Conservation (phyloP, 2,113 vertebrate genomes). For the Perca fluviatilis region DNA sequence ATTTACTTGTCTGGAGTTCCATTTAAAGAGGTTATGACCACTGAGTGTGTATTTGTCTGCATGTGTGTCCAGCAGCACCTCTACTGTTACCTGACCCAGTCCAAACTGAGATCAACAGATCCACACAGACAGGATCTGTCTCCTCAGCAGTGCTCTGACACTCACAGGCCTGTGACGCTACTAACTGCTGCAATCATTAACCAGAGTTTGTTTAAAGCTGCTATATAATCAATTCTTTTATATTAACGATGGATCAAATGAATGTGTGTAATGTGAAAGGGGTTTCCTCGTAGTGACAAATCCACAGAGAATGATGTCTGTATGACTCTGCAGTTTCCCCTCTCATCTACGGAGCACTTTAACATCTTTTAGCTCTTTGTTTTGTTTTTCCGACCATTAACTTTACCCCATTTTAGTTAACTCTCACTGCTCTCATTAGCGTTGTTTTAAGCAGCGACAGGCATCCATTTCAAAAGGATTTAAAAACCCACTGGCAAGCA, state of each 20-base stretch:
- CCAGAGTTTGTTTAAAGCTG: neutral
- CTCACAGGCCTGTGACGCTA: neutral
- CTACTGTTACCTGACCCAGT: conserved; percentile 66
- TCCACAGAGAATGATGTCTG: neutral
- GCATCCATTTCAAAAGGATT: neutral
- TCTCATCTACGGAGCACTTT: too few relatives aligned
- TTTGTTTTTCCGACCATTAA: too few relatives aligned
- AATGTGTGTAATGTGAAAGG: neutral
- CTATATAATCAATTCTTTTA: neutral
- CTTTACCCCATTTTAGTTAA: too few relatives aligned
- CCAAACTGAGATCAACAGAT: conserved; percentile 66
- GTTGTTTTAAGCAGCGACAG: neutral
- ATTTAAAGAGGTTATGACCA: conserved; percentile 37
- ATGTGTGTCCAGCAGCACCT: conserved; percentile 29
- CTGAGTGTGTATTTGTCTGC: neutral
- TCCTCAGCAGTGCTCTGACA: conserved; percentile 60
- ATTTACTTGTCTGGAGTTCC: conserved; percentile 39
- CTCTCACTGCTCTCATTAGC: neutral
- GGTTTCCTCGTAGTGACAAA: neutral
- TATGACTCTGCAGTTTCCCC: too few relatives aligned
- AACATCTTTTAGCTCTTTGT: too few relatives aligned
- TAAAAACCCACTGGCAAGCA: neutral
- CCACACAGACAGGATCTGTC: conserved; percentile 50
- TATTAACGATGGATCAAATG: neutral
- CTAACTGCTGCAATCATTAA: conserved; percentile 10